Base-by-base conservation (phyloP, 2,113 vertebrate genomes). In the Microcebus murinus region DNA sequence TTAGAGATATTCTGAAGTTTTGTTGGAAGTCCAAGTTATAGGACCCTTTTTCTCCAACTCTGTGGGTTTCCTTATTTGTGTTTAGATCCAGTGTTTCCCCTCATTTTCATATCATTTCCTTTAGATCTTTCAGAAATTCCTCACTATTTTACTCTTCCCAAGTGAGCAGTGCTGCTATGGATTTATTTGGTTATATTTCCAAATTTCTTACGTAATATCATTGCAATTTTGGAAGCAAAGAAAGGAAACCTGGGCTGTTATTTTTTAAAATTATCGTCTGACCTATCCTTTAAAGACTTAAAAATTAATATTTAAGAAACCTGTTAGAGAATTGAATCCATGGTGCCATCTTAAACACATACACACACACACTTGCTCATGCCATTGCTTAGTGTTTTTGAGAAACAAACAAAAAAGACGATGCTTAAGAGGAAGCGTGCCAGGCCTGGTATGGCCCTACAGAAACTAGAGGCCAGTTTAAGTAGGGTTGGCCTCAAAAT, bases 301-400 rank as follows among this genome's bases (percentile, higher is more conserved):
- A 96, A 94, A 76, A 90, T 68, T 25, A 95, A 39, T 52, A 71
- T 50, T 77, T 61, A 39, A 55, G 39, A 50, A 21, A 61, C 42
- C 25, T 42, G 10, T 23, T 79, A 61, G 50, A 29, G 45, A 71
- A 34, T 3, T 31, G 31, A 73, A 50, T 52, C 48, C 68, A 13
- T 48, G 4, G 29, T 12, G 1, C 18, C 29, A 34, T 63, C 39
- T 57, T 68, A 45, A 39, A 76, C 10, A 48, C 48, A 48, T 1
- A 48, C 48, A 48, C 45, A 10, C 9, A 59, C 13, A 57, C n/a
- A 39, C 14, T 61, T 0, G 13, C 5, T 42, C 57, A 59, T 18
- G 36, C 8, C n/a, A 42, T 6, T 29, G 12, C 80, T 31, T 82
- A 82, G 36, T 12, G 36, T 6, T 55, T 79, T 31, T 34, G 73